Evolutionary conservation across 2,113 vertebrate species (phyloP), one percentile per base, ranked within the genome.

Genomic region (Pleuronectes platessa): DNA sequence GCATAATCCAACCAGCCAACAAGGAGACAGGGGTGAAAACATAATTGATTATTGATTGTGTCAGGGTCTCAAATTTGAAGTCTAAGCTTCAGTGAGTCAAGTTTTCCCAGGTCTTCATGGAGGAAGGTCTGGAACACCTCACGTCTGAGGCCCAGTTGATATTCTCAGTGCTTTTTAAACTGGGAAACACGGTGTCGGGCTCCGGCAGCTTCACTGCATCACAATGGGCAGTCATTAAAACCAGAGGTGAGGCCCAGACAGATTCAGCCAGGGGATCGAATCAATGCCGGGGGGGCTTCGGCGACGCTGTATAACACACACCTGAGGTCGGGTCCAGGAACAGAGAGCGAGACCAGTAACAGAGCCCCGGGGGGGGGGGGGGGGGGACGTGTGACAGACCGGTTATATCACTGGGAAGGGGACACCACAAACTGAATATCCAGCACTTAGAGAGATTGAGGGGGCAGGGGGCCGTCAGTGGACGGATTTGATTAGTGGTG

Each of bases 361-460:
- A 47, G 68, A 80, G 79, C 71, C 78, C 67, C 6, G 24, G 24
- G 24, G 24, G 24, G 26, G 26, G 26, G 26, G 26, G 9, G 79
- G 58, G 84, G 71, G 24, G 75, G 51, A 66, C 71, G 76, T 59
- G 73, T 62, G 83, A 71, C 75, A 71, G 78, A 82, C 79, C 66
- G 12, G 69, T 83, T 76, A 68, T 78, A 76, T 80, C 76, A 74
- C 64, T 18, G 74, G 79, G 81, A 87, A 83, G 65, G 78, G 68
- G 74, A 86, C 75, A 78, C 72, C 69, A 13, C 72, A 35, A 70
- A 64, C 61, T 78, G 72, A 80, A 82, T 75, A 85, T 45, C 68
- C 71, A 79, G 67, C 53, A 61, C 62, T 77, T 47, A 61, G 62
- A 70, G n/a, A 70, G 86, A 89, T 58, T 76, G 83, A 73, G 55